phyloP scores from a whole-genome alignment of 2,888 invertebrate species.

The Melieria picta region DNA sequence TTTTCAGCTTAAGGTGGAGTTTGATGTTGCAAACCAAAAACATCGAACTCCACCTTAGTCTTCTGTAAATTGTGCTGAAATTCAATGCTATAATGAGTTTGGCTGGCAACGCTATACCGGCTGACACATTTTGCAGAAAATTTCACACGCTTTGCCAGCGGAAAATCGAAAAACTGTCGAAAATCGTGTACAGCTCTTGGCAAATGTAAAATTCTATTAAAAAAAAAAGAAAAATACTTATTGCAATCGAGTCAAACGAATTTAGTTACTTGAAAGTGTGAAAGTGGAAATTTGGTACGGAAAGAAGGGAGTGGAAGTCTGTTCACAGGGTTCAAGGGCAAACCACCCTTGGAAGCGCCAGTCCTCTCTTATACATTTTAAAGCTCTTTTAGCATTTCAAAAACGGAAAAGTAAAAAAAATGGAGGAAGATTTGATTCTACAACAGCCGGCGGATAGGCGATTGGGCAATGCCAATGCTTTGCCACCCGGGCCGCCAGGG shows the following conservation, averaged over 20 bases:
- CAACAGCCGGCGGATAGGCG: conserved; percentile 58
- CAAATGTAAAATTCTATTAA: too few species aligned
- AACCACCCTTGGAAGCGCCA: too few species aligned
- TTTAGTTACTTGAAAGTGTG: not conserved
- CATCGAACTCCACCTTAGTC: not conserved
- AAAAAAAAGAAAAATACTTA: too few species aligned
- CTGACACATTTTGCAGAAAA: conserved; percentile 2
- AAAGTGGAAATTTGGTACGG: not conserved
- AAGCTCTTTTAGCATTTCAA: too few species aligned
- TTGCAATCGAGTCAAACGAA: not conserved
- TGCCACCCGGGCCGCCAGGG: conserved; percentile 62
- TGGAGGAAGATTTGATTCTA: conserved; percentile 60
- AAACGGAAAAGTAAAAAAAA: conserved; percentile 40
- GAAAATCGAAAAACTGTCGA: not conserved
- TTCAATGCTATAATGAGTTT: not conserved
- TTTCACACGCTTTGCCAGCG: conserved; percentile 11
- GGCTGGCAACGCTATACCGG: conserved; percentile 6
- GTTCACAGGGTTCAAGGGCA: too few species aligned
- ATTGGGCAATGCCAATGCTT: conserved; percentile 51
- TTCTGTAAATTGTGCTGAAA: not conserved
- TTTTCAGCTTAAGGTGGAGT: too few species aligned
- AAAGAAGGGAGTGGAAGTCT: too few species aligned
- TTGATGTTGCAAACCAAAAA: too few species aligned
- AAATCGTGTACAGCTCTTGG: too few species aligned
- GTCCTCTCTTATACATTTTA: too few species aligned